These are phyloP conservation scores for Hippolais icterina DNA, from an alignment of 2,113 vertebrate genomes.

Conservation along the genomic window DNA sequence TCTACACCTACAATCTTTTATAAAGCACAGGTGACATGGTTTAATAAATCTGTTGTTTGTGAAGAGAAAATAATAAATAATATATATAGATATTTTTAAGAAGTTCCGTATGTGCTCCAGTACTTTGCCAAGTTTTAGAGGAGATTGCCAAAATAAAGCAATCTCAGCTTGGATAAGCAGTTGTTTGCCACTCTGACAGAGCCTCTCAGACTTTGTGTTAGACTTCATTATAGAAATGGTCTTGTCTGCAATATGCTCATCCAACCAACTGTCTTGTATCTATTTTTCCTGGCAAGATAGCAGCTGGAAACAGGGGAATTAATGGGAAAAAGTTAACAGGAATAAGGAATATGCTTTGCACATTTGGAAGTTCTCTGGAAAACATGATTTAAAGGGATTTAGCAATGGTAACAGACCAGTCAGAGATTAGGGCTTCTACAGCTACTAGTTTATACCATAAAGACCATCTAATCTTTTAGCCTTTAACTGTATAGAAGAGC, in stretches of 20 bases:
- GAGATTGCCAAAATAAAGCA: neutral
- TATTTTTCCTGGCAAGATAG: neutral
- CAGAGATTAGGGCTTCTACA: neutral
- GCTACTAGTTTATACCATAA: neutral
- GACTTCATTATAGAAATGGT: slow-evolving; percentile 23
- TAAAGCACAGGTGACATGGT: neutral
- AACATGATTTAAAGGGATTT: neutral
- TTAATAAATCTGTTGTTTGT: slow-evolving; percentile 7
- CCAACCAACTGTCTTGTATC: neutral
- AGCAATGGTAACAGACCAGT: neutral
- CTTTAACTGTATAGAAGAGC: neutral
- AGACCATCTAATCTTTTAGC: neutral
- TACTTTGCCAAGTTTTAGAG: neutral
- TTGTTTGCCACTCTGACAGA: slow-evolving; percentile 28
- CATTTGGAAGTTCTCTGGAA: neutral
- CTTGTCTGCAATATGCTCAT: slow-evolving; percentile 22
- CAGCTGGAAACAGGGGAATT: neutral
- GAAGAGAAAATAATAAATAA: neutral
- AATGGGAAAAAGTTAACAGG: neutral
- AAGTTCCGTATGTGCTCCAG: slow-evolving; percentile 9
- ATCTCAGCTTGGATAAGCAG: slow-evolving; percentile 22
- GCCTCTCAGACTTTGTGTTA: slow-evolving; percentile 32
- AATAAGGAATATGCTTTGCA: neutral
- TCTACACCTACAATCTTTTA: neutral
- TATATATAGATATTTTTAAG: neutral